Evolutionary conservation across 1,140 invertebrate genomes (phyloP), one percentile per base, ranked within the genome.

Genomic region (Ectropis grisescens): DNA sequence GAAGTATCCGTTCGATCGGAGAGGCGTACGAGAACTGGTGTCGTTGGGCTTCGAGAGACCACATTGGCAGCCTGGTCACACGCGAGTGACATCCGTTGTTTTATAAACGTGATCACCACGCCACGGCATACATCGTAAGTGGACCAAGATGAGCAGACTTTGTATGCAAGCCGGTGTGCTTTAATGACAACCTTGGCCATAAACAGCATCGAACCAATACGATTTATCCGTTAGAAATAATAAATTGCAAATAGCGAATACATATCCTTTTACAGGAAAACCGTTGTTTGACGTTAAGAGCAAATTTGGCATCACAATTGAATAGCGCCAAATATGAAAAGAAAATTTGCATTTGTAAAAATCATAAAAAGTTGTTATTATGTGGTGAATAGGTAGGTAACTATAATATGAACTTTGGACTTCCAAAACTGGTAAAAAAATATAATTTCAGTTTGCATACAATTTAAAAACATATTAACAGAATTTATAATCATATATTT

Each of bases 71-170:
- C 50, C 66, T 57, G 54, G 59, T 59, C 68, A 68, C 70, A 75
- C 45, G 54, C 34, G 47, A 39, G 33, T 51, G 41, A 76, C 61
- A 64, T 80, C 75, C 75, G 75, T 51, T 66, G 52, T 54, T 46
- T 47, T 62, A 47, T 29, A 52, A 56, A 71, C 71, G 64, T 76
- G 68, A 65, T 56, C 48, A 57, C 49, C 58, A 66, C 67, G 45
- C 47, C 44, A 37, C 52, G 41, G 42, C 45, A 39, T 48, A 53
- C 40, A 38, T 37, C 32, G 36, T 39, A 51, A 51, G 37, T 49
- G 39, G 47, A 50, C 34, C 40, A 33, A 39, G 24, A 37, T 50
- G 27, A 42, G 31, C 34, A 33, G 42, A 53, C 41, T 66, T 65
- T 42, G 47, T 56, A 65, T 65, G 52, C 67, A 31, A 40, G 29